A percentile compares a stretch with the other conserved stretches of the same genome.
phyloP scores from a whole-genome alignment of 2,797 vertebrate species.

The Dipus sagitta region DNA sequence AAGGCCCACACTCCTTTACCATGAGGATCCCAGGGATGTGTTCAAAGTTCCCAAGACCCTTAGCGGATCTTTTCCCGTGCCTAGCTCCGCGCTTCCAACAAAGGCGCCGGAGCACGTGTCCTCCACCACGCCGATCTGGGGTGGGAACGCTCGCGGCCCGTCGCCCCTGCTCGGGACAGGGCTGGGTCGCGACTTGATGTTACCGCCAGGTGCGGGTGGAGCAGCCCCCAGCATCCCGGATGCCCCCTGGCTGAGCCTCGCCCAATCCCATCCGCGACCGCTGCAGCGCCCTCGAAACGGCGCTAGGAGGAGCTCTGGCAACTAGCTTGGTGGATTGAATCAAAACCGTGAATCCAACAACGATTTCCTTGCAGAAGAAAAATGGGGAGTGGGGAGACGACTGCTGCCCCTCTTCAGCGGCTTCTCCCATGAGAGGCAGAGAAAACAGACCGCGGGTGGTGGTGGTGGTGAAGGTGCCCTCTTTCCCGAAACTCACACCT shows the following conservation, averaged over 20 bases:
- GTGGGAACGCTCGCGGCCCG: not conserved
- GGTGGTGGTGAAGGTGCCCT: conserved; percentile 60
- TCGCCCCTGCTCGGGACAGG: not conserved
- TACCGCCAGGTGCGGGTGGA: not conserved
- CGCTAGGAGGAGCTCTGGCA: conserved; percentile 87
- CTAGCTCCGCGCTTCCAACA: conserved; percentile 64
- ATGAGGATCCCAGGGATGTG: not conserved
- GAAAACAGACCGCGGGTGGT: conserved; percentile 28
- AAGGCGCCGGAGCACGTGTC: conserved; percentile 71
- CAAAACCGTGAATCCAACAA: conserved; percentile 20
- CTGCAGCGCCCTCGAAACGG: conserved; percentile 48
- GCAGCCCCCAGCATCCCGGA: not conserved
- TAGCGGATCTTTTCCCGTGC: not conserved
- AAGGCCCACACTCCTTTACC: not conserved
- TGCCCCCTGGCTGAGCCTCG: conserved; percentile 29
- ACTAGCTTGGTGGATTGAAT: conserved; percentile 73
- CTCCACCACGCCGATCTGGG: not conserved
- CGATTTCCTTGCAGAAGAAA: conserved; percentile 43
- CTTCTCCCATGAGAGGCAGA: conserved; percentile 63
- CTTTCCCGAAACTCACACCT: conserved; percentile 23
- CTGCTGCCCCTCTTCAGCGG: conserved; percentile 14
- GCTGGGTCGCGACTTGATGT: not conserved
- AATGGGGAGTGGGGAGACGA: conserved; percentile 33
- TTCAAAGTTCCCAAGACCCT: not conserved
- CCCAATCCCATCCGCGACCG: conserved; percentile 61